These are phyloP conservation scores for Anhinga anhinga DNA, from an alignment of 2,113 vertebrate species.

Conservation along the genomic window DNA sequence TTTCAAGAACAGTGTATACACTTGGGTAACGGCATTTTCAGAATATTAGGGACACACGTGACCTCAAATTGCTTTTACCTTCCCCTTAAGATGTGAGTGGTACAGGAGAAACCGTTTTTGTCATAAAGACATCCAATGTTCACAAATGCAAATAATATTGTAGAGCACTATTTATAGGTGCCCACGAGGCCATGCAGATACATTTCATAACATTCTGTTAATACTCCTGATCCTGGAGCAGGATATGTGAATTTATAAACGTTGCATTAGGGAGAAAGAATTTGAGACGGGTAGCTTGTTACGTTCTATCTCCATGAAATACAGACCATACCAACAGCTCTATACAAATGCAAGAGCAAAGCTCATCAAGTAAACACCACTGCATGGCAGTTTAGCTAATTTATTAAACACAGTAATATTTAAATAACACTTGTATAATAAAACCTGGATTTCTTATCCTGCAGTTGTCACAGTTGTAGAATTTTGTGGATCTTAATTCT, in stretches of 20 bases:
- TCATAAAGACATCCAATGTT: neutral
- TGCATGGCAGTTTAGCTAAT: neutral
- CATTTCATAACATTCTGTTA: neutral
- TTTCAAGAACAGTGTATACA: neutral
- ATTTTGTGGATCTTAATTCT: neutral
- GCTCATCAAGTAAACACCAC: neutral
- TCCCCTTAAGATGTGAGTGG: neutral
- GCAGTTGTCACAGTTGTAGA: neutral
- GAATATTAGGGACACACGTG: neutral
- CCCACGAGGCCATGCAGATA: neutral
- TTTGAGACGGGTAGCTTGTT: neutral
- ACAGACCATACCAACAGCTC: neutral
- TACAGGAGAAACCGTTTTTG: neutral
- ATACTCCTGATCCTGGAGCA: neutral
- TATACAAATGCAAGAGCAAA: neutral
- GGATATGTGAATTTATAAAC: neutral
- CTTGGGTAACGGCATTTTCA: neutral
- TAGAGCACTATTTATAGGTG: neutral
- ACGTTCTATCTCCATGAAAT: neutral
- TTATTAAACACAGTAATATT: neutral
- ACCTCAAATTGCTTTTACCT: neutral
- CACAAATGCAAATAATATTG: neutral
- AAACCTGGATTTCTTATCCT: neutral
- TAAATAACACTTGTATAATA: neutral
- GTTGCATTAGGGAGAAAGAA: neutral